Conservation (phyloP, 2,888 invertebrate species). For the Amblyjoppa proteus region DNA sequence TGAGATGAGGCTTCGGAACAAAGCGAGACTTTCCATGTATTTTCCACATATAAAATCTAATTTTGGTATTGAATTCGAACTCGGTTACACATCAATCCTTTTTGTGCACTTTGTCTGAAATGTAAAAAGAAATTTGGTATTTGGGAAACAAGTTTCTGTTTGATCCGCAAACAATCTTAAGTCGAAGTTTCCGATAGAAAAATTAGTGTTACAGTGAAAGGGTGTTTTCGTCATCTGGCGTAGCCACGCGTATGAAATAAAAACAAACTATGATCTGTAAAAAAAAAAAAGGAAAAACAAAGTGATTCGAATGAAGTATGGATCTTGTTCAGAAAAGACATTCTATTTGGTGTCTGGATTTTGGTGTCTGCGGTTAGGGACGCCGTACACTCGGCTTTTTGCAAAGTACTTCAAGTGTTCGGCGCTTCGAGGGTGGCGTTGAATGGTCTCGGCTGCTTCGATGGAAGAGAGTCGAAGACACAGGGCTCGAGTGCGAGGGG, state of each 20-base stretch:
- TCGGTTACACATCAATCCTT: neutral
- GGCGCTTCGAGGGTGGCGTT: constrained; percentile 41
- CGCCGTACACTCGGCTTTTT: constrained; percentile 34
- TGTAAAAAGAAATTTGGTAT: neutral
- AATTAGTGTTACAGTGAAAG: neutral
- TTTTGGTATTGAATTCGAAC: neutral
- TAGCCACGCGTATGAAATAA: neutral
- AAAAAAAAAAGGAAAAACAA: too few relatives aligned
- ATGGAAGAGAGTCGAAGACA: constrained; percentile 42
- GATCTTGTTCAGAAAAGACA: neutral
- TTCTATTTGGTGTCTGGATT: constrained; percentile 15
- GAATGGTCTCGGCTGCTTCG: constrained; percentile 53
- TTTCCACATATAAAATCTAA: neutral
- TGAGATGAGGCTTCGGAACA: neutral
- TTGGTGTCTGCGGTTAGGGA: constrained; percentile 11
- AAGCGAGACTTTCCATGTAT: neutral
- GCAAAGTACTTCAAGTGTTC: constrained; percentile 44
- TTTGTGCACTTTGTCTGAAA: too few relatives aligned
- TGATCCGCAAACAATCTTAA: neutral
- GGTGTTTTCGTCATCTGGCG: neutral
- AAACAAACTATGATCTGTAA: neutral
- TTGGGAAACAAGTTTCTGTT: neutral
- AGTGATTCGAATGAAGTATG: neutral
- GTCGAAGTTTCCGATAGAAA: neutral
- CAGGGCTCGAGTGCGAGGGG: constrained; percentile 20